Base-by-base conservation (phyloP, 2,888 invertebrate genomes). In the Cheilosia vernalis region DNA sequence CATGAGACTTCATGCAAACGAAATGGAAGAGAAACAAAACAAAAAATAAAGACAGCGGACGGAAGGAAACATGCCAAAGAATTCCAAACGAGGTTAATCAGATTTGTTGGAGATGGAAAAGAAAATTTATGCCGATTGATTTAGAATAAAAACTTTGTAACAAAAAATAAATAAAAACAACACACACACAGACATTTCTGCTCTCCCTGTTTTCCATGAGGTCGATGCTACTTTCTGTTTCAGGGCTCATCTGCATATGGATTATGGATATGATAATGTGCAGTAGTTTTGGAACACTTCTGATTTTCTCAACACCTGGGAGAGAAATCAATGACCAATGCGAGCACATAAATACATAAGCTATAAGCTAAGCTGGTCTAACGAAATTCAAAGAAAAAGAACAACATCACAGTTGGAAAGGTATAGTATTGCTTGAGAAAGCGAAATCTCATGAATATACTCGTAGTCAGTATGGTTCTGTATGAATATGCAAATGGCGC, bases 361-460 rank as follows among this genome's bases (percentile, higher is more conserved):
- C 27, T 6, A 27, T 6, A 27, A 27, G 27, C 27, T 17, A 42
- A 42, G 17, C 27, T 21, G 19, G 30, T 19, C 33, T 4, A 10
- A 53, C n/a, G 30, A 21, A 30, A n/a, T 24, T 44, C 4, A 42
- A 27, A 5, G 0, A 55, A 55, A 10, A 19, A 42, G 44, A 53
- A 30, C 17, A n/a, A n/a, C 4, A 61, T 37, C 56, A 51, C 24
- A 24, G 51, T 51, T 51, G 49, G 56, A 64, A 73, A 63, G n/a
- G n/a, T n/a, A n/a, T n/a, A 37, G 33, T 13, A 56, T 37, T 37
- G 33, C 21, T 55, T 27, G 55, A 78, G 47, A 78, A 78, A 69
- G 69, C 67, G 77, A 78, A 78, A 78, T 47, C 77, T 37, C n/a
- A 69, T 67, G 37, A 78, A 61, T 55, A n/a, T n/a, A n/a, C n/a